These are phyloP conservation scores for Tiliacea aurago DNA, from an alignment of 2,888 invertebrate genomes.

Conservation along the genomic window DNA sequence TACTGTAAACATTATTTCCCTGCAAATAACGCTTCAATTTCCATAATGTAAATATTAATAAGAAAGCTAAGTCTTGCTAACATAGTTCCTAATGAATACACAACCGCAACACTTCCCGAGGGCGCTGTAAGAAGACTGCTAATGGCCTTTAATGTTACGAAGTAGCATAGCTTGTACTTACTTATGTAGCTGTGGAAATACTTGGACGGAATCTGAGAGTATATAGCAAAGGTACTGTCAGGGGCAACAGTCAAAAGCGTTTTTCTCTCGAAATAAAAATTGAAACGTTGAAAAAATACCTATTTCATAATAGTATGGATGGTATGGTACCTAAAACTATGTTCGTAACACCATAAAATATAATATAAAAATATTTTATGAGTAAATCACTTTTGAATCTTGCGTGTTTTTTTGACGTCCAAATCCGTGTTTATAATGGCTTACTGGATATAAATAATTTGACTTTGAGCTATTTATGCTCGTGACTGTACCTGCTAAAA, in stretches of 20 bases:
- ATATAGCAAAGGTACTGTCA: background rate
- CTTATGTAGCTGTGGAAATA: constrained; percentile 20
- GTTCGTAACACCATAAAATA: background rate
- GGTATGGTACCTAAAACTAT: background rate
- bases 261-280: too few species aligned
- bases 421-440: too few species aligned
- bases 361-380: background rate
- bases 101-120: constrained; percentile 51
- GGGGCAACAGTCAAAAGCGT: background rate
- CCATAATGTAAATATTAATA: constrained; percentile 31
- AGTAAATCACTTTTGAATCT: background rate
- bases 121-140: constrained; percentile 45
- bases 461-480: background rate
- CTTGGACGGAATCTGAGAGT: constrained; percentile 9
- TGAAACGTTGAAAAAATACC: too few species aligned
- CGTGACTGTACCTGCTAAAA: background rate
- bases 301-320: background rate
- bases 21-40: constrained; percentile 4
- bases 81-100: constrained; percentile 44
- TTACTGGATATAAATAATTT: background rate
- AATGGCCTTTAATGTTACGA: constrained; percentile 54
- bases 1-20: background rate
- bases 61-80: constrained; percentile 5
- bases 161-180: constrained; percentile 21
- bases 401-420: background rate